phyloP scores from a whole-genome alignment of 2,888 invertebrate genomes.

The Coenonympha arcania region DNA sequence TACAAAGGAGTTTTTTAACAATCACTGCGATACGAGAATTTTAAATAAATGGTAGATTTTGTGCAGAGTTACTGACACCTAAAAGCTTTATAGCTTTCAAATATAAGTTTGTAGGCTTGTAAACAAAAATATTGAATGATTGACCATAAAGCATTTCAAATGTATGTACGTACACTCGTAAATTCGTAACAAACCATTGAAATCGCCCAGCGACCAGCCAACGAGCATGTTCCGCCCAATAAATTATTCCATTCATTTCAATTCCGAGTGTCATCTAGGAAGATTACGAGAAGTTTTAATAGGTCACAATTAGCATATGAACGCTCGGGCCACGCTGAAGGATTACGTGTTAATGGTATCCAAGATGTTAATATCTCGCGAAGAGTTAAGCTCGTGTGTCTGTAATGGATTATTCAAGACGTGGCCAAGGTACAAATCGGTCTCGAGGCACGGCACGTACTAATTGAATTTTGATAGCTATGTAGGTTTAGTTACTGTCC shows the following conservation, averaged over 20 bases:
- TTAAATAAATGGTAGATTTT: too few relatives aligned
- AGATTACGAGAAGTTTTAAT: constrained; percentile 55
- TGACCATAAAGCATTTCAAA: background rate
- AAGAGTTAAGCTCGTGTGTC: constrained; percentile 56
- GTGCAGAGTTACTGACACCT: too few relatives aligned
- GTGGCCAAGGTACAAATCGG: constrained; percentile 45
- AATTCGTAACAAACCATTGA: background rate
- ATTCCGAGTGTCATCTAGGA: constrained; percentile 44
- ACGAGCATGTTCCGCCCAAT: constrained; percentile 11
- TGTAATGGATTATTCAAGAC: constrained; percentile 59
- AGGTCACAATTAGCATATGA: constrained; percentile 65
- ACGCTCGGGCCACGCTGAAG: constrained; percentile 53
- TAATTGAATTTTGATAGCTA: constrained; percentile 49
- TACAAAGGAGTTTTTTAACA: too few relatives aligned
- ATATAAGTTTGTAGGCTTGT: too few relatives aligned
- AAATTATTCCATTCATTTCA: constrained; percentile 44
- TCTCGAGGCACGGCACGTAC: constrained; percentile 36
- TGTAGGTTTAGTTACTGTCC: constrained; percentile 33
- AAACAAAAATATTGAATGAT: constrained; percentile 2
- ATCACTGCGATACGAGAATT: too few relatives aligned
- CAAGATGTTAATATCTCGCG: constrained; percentile 59
- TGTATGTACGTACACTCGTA: background rate
- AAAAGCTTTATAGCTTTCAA: too few relatives aligned
- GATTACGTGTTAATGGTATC: constrained; percentile 64
- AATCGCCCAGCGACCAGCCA: constrained; percentile 11